Evolutionary conservation across 2,888 invertebrate genomes (phyloP), one percentile per base, ranked within the genome.

Genomic region (Mamestra brassicae): DNA sequence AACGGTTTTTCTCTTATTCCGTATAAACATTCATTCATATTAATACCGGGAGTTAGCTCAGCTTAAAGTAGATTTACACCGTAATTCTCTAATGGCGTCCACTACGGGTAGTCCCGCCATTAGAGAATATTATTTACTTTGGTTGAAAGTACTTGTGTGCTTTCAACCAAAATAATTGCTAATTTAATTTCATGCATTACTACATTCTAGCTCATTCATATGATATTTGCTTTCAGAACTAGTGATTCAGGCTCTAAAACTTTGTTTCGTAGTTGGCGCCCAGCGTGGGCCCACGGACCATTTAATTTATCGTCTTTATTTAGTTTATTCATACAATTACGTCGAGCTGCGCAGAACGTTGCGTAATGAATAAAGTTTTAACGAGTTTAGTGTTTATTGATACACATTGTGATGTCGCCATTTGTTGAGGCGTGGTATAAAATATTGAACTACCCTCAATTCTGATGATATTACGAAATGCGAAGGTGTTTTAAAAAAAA

Each of bases 341-440:
- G 63, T 15, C 47, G 71, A 70, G 73, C 61, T 77, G 70, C 70
- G 70, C 74, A 68, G 66, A 66, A 66, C 13, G 55, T 54, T 76
- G 83, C 71, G 66, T 85, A 87, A 85, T 87, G 76, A 87, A 85
- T 80, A 85, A 85, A 85, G 87, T 85, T 85, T 81, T 72, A 83
- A 83, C 67, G 80, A 87, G 83, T 84, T 80, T 62, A 72, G 61
- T 68, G 74, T 87, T 84, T 76, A 78, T 81, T 78, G 68, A 78
- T 76, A 85, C 65, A 85, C 68, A 72, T 60, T 76, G 58, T 74
- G 72, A 63, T 66, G 70, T 64, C 54, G 60, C 63, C 70, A 61
- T 71, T 84, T 60, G 71, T 71, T 63, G 62, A 57, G 11, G 50
- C 58, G 38, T 45, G 57, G 50, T 69, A 64, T 38, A 65, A 69